A percentile compares a stretch with the other conserved stretches of the same genome.
phyloP scores from a whole-genome alignment of 1,140 invertebrate species.

The Monochamus saltuarius region DNA sequence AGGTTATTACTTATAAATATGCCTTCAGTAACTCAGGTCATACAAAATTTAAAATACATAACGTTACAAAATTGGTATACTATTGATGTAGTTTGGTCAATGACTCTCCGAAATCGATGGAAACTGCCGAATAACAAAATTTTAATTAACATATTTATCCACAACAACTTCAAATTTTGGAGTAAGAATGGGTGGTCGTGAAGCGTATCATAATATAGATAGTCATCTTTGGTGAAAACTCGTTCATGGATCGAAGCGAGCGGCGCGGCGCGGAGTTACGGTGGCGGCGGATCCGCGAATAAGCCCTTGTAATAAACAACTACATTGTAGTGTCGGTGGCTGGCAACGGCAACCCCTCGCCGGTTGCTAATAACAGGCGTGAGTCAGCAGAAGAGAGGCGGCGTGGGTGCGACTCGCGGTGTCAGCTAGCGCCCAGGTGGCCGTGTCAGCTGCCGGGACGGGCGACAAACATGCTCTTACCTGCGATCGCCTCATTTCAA shows the following conservation, averaged over 20 bases:
- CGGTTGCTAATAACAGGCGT: conserved; percentile 35
- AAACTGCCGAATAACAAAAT: no score
- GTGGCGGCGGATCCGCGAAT: conserved; percentile 4
- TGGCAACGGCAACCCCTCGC: neutral
- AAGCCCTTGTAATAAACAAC: conserved; percentile 11
- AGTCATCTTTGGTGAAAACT: conserved; percentile 9
- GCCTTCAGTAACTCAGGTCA: no score
- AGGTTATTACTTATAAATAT: no score
- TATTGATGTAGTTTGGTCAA: no score
- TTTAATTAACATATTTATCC: no score
- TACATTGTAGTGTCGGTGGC: conserved; percentile 14
- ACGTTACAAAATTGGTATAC: no score
- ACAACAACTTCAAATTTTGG: no score
- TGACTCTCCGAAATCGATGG: no score
- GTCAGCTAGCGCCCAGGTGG: conserved; percentile 45
- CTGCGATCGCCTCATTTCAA: conserved; percentile 46
- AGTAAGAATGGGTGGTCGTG: no score
- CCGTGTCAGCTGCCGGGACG: conserved; percentile 44
- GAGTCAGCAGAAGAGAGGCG: conserved; percentile 39
- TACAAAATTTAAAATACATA: no score
- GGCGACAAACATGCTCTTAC: conserved; percentile 45
- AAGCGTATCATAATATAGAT: neutral
- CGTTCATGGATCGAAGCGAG: neutral
- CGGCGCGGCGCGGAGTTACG: no score
- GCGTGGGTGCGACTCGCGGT: conserved; percentile 43